These are phyloP conservation scores for Congeria kusceri DNA, from an alignment of 2,888 invertebrate species.

Conservation along the genomic window DNA sequence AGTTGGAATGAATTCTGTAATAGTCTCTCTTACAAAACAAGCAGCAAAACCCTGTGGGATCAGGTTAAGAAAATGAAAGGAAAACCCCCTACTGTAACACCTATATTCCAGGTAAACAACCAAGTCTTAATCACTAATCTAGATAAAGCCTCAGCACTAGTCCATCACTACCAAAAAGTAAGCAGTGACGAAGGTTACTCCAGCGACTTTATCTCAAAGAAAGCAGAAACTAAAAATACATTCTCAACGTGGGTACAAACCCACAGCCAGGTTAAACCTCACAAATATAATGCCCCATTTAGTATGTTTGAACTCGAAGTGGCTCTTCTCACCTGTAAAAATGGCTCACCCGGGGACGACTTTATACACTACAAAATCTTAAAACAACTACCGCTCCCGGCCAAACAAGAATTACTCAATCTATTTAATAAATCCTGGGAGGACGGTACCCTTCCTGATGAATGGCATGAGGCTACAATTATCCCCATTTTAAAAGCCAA, in stretches of 20 bases:
- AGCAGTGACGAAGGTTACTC: slow-evolving; percentile 4
- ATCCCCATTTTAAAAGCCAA: slow-evolving; percentile 15
- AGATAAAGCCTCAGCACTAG: slow-evolving; percentile 17
- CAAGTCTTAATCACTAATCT: not conserved
- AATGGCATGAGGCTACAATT: slow-evolving; percentile 18
- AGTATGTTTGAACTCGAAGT: not conserved
- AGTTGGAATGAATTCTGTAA: not conserved
- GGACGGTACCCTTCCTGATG: not conserved
- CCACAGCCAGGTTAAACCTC: not conserved
- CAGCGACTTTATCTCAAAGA: not conserved
- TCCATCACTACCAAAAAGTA: not conserved
- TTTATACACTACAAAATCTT: slow-evolving; percentile 9
- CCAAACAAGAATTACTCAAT: not conserved
- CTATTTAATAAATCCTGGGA: slow-evolving; percentile 18
- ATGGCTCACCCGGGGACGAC: slow-evolving; percentile 4
- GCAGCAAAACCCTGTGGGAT: not conserved
- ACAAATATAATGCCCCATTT: not conserved
- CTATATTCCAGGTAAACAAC: not conserved
- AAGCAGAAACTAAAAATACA: not conserved
- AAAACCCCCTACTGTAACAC: not conserved
- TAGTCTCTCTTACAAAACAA: not conserved
- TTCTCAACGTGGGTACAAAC: not conserved
- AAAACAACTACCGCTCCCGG: not conserved
- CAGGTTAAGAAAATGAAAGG: not conserved
- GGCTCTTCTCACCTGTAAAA: slow-evolving; percentile 1